Conservation (phyloP, 2,797 vertebrate species). For the Notolepis coatsorum region DNA sequence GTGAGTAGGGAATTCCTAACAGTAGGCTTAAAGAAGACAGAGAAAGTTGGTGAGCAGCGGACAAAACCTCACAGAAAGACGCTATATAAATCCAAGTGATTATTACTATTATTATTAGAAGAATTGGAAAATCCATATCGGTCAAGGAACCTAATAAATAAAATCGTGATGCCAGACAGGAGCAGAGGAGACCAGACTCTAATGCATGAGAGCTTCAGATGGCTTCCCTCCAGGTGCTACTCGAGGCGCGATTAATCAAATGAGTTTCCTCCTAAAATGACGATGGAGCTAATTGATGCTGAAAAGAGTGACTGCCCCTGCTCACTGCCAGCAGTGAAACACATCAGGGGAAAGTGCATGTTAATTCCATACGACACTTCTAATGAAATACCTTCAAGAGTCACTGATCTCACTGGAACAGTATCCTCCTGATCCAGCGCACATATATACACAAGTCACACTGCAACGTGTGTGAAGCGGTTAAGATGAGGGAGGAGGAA, state of each 20-base stretch:
- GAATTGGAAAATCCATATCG: not conserved
- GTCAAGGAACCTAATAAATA: no score
- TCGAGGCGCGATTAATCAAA: slow-evolving; percentile 62
- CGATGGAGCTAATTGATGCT: slow-evolving; percentile 59
- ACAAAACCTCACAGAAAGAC: no score
- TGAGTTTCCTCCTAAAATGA: slow-evolving; percentile 37
- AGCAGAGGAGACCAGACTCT: slow-evolving; percentile 20
- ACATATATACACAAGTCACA: slow-evolving; percentile 2
- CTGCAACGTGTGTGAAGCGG: slow-evolving; percentile 41
- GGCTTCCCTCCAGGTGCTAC: slow-evolving; percentile 49
- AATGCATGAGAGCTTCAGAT: slow-evolving; percentile 31
- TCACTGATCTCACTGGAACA: slow-evolving; percentile 52
- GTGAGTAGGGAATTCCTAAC: no score
- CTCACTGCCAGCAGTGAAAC: slow-evolving; percentile 39
- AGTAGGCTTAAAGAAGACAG: no score
- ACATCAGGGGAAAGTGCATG: no score
- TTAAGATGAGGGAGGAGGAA: not conserved
- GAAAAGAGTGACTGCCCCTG: slow-evolving; percentile 49
- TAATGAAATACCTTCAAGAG: slow-evolving; percentile 56
- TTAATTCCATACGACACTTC: slow-evolving; percentile 59
- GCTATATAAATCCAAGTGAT: no score
- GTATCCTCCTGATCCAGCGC: slow-evolving; percentile 22
- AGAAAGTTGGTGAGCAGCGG: no score
- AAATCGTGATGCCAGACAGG: not conserved
- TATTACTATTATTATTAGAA: no score